Evolutionary conservation across 2,888 invertebrate genomes (phyloP), one percentile per base, ranked within the genome.

Genomic region (Acleris sparsana): DNA sequence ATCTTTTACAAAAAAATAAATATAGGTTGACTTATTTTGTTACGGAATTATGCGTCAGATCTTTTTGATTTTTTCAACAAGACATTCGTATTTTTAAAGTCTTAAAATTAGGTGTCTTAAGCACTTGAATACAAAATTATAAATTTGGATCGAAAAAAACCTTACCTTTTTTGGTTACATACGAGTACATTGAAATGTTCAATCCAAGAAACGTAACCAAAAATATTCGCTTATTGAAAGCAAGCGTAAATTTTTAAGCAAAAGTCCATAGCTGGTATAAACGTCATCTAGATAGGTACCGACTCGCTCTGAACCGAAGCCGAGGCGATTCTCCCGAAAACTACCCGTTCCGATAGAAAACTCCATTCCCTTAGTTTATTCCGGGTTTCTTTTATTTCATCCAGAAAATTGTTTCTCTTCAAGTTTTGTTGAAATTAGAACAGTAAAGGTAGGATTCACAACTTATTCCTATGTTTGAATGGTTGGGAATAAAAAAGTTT

Each of bases 261-360:
- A 18, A 59, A n/a, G 2, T 52, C 51, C 6, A 46, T 55, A 66
- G 69, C 64, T 33, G 66, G 70, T 63, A 69, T 62, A 70, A 69
- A 63, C 18, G 43, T 53, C 48, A 49, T 22, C 49, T 39, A 49
- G 39, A 79, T 73, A 87, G 81, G 85, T 86, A 89, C 83, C 85
- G 71, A 70, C 69, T 78, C 70, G 59, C 71, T 72, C 75, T 75
- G 82, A 84, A 86, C 84, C 77, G 85, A 86, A 84, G 86, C 88
- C 86, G 86, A 88, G 88, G 84, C 81, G 83, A 87, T 89, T 83
- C 86, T 86, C 86, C 86, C 83, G 84, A 86, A 88, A 90, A 89
- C 89, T 87, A 86, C 86, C 84, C 84, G 83, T 83, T 86, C 77
- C 88, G 83, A 88, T 86, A 88, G 88, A 85, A 87, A 89, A 86